Conservation (phyloP, 1,140 invertebrate species). For the Diabrotica virgifera region DNA sequence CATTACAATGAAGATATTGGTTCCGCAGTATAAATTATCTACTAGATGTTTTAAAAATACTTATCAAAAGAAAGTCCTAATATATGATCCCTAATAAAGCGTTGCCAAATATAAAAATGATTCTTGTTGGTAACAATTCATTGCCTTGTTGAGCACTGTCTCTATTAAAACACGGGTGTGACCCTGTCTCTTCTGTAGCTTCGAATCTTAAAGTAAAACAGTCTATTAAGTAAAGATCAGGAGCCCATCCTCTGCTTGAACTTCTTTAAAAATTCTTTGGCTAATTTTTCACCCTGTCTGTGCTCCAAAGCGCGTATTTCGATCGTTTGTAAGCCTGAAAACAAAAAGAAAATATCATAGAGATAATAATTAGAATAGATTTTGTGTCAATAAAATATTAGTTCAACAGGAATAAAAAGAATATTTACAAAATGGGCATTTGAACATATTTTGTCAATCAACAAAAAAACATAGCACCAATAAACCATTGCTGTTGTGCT, state of each 20-base stretch:
- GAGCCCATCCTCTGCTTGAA: slow-evolving; percentile 63
- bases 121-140: neutral
- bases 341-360: neutral
- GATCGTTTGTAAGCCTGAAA: slow-evolving; percentile 64
- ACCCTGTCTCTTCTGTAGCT: neutral
- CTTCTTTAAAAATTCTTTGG: slow-evolving; percentile 86
- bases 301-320: slow-evolving; percentile 76
- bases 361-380: too few relatives aligned
- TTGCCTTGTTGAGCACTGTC: too few relatives aligned
- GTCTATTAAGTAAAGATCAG: slow-evolving; percentile 11
- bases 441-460: too few relatives aligned
- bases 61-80: too few relatives aligned
- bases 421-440: too few relatives aligned
- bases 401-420: too few relatives aligned
- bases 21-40: too few relatives aligned
- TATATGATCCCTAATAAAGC: neutral
- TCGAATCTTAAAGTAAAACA: neutral
- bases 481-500: too few relatives aligned
- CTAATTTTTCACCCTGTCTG: slow-evolving; percentile 84
- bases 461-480: too few relatives aligned
- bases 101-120: neutral
- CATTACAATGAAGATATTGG: too few relatives aligned
- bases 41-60: too few relatives aligned
- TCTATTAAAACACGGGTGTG: neutral
- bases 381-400: too few relatives aligned